Percentiles rank a stretch among this genome's conserved stretches.
phyloP scores from a whole-genome alignment of 2,113 vertebrate species.

The Ranitomeya variabilis region DNA sequence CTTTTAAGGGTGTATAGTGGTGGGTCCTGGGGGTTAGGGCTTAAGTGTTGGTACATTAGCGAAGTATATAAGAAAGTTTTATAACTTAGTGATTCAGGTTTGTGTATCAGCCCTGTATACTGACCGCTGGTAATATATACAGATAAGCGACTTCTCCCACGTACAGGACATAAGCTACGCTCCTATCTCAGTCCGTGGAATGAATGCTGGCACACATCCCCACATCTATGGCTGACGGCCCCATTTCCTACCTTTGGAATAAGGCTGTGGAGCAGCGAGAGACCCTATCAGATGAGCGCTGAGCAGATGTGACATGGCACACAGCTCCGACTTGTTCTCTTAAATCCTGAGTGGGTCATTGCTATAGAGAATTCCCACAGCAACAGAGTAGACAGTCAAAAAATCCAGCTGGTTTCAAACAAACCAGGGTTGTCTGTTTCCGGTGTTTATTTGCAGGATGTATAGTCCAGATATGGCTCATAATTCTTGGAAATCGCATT shows the following conservation, averaged over 20 bases:
- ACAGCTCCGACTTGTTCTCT: neutral
- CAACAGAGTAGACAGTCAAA: neutral
- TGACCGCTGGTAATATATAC: neutral
- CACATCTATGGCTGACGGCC: neutral
- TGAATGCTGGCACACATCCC: neutral
- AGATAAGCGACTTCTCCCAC: neutral
- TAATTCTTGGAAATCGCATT: neutral
- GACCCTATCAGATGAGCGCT: neutral
- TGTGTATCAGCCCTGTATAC: neutral
- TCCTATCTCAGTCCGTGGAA: neutral
- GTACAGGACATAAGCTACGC: neutral
- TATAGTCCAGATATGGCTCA: neutral
- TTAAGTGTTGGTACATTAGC: too few species aligned
- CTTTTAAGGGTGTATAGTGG: too few species aligned
- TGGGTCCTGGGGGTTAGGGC: too few species aligned
- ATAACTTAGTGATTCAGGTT: neutral
- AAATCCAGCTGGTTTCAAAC: constrained; percentile 17
- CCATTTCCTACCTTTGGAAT: constrained; percentile 18
- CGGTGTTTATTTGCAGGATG: neutral
- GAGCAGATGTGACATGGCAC: constrained; percentile 18
- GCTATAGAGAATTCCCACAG: constrained; percentile 38
- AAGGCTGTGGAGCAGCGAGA: neutral
- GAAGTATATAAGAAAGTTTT: neutral
- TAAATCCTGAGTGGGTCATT: constrained; percentile 24
- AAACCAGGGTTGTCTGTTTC: neutral